These are phyloP conservation scores for Lepetodrilus schrolli DNA, from an alignment of 2,888 invertebrate species.

Conservation along the genomic window DNA sequence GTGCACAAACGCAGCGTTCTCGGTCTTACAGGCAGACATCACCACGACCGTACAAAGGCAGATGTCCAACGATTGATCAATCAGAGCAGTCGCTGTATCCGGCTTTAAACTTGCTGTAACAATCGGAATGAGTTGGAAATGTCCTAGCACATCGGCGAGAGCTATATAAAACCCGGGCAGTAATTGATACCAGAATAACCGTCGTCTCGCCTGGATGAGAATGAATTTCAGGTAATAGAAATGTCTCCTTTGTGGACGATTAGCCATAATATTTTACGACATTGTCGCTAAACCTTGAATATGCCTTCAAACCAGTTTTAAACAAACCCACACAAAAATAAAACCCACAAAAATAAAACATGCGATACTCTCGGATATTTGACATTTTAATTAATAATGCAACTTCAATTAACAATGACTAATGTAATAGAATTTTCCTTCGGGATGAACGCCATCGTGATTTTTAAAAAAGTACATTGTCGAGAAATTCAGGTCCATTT, in stretches of 20 bases:
- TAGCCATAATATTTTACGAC: neutral
- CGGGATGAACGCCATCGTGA: too few species aligned
- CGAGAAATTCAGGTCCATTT: too few species aligned
- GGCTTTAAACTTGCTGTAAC: slow-evolving; percentile 1
- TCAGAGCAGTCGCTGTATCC: neutral
- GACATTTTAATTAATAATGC: too few species aligned
- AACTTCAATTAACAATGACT: too few species aligned
- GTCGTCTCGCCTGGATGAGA: neutral
- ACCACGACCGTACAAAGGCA: too few species aligned
- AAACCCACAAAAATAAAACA: too few species aligned
- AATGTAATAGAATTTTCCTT: too few species aligned
- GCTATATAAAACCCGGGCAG: neutral
- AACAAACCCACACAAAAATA: too few species aligned
- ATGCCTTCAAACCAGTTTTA: slow-evolving; percentile 6
- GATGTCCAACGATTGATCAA: slow-evolving; percentile 16
- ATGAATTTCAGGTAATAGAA: neutral
- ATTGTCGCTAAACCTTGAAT: neutral
- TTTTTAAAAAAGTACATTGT: too few species aligned
- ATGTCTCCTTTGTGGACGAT: slow-evolving; percentile 1
- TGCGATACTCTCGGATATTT: too few species aligned
- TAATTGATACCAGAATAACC: neutral
- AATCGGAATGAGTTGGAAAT: slow-evolving; percentile 9
- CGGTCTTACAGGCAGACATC: too few species aligned
- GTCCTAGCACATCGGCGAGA: neutral
- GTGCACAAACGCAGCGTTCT: too few species aligned